Evolutionary conservation across 2,888 invertebrate species (phyloP), one percentile per base, ranked within the genome.

Genomic region (Leptinotarsa peninsularis): DNA sequence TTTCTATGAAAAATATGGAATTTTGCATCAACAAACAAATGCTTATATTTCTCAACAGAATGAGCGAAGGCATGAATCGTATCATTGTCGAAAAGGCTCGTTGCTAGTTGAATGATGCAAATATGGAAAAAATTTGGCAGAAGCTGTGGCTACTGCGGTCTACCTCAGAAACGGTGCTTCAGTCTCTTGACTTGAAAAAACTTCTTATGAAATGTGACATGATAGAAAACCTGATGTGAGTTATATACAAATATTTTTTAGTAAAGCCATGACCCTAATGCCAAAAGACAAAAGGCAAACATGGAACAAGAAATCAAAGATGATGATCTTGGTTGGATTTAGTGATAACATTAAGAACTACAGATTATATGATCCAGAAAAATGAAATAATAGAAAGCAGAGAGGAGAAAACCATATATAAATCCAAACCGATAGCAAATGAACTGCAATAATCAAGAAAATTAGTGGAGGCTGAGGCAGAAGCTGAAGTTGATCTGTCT

Each of bases 241-340:
- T 58, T 33, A 66, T 49, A 66, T 79, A 66, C 75, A 73, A 71
- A 76, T 81, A 49, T 82, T 82, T 77, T 79, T 79, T n/a, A 76
- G 78, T 70, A 63, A 71, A 27, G 78, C 71, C 3, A 81, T 80
- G 80, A 74, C 72, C 7, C 78, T 76, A 21, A 73, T 80, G 23
- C 82, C 80, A 21, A 79, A 79, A 76, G 75, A 78, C 71, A 78
- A 79, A 66, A 72, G 80, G 23, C 56, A 27, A 71, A 81, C 81
- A 74, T 77, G 76, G 73, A 77, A 79, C 69, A 78, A 74, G 63
- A 81, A 79, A 66, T 76, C 80, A 43, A 76, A 71, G 43, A 78
- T 43, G 67, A 66, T 72, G 60, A 63, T 81, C 23, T 77, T 80
- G 56, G 72, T 80, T 27, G 78, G 79, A 52, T 80, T 72, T 68